These are phyloP conservation scores for Microctonus aethiopoides DNA, from an alignment of 2,888 invertebrate species.

Conservation along the genomic window DNA sequence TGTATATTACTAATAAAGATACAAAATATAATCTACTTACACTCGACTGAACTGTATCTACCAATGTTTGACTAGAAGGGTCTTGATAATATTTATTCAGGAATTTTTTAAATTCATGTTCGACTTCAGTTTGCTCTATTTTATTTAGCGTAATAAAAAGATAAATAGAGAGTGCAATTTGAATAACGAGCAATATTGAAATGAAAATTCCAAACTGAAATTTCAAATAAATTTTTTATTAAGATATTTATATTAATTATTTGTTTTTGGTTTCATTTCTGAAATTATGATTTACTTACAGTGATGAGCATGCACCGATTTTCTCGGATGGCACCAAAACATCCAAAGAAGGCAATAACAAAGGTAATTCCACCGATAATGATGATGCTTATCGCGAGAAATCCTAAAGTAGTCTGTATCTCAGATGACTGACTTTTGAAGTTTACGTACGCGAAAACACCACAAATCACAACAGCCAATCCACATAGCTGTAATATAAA, in stretches of 20 bases:
- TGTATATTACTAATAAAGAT: not conserved
- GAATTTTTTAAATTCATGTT: conserved; percentile 54
- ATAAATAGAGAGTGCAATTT: conserved; percentile 77
- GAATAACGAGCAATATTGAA: conserved; percentile 77
- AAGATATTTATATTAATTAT: conserved; percentile 3
- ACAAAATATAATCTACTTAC: conserved; percentile 63
- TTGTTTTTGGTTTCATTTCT: not conserved
- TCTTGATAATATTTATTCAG: conserved; percentile 68
- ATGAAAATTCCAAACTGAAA: conserved; percentile 79
- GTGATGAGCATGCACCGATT: conserved; percentile 64
- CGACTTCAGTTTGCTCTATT: conserved; percentile 68
- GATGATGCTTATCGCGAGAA: conserved; percentile 76
- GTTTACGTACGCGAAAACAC: conserved; percentile 74
- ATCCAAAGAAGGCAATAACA: conserved; percentile 65
- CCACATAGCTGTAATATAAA: conserved; percentile 75
- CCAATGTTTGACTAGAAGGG: conserved; percentile 69
- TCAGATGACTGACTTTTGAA: conserved; percentile 55
- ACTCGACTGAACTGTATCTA: conserved; percentile 74
- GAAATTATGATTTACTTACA: conserved; percentile 48
- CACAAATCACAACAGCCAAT: conserved; percentile 75
- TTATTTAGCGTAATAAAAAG: conserved; percentile 75
- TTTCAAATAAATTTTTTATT: not conserved
- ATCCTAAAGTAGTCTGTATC: conserved; percentile 67
- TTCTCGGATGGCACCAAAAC: conserved; percentile 62
- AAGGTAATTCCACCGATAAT: conserved; percentile 76